These are phyloP conservation scores for Himalopsyche phryganea DNA, from an alignment of 1,140 invertebrate genomes.

Conservation along the genomic window DNA sequence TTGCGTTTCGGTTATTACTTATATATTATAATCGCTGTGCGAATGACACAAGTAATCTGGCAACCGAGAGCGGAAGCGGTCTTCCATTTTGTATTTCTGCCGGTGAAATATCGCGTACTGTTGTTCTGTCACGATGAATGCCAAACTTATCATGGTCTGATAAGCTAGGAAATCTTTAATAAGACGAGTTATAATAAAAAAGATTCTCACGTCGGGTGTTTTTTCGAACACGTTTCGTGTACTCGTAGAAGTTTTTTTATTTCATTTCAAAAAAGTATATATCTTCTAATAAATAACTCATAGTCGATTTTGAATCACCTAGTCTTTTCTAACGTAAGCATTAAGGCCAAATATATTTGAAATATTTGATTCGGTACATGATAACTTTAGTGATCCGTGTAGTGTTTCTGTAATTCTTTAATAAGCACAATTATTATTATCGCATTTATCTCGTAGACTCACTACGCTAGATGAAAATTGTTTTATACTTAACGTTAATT, in stretches of 20 bases:
- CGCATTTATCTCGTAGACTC: too few relatives aligned
- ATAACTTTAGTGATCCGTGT: conserved; percentile 15
- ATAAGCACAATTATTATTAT: too few relatives aligned
- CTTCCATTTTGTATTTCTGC: background rate
- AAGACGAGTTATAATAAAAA: too few relatives aligned
- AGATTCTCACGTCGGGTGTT: too few relatives aligned
- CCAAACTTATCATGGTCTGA: conserved; percentile 8
- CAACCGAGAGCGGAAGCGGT: background rate
- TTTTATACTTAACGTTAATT: too few relatives aligned
- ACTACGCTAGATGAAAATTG: too few relatives aligned
- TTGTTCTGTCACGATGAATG: conserved; percentile 1
- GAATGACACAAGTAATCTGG: background rate
- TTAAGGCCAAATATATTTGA: conserved; percentile 28
- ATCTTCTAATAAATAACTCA: conserved; percentile 9
- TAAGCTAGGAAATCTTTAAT: background rate
- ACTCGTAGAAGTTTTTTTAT: too few relatives aligned
- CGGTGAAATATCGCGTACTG: background rate
- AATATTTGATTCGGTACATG: conserved; percentile 23
- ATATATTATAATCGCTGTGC: background rate
- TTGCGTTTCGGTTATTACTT: too few relatives aligned
- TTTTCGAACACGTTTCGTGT: too few relatives aligned
- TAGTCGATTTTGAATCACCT: conserved; percentile 22
- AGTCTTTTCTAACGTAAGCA: conserved; percentile 22
- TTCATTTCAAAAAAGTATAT: background rate
- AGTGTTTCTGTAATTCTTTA: conserved; percentile 5